phyloP scores from a whole-genome alignment of 1,140 invertebrate species.

The Dryas iulia region DNA sequence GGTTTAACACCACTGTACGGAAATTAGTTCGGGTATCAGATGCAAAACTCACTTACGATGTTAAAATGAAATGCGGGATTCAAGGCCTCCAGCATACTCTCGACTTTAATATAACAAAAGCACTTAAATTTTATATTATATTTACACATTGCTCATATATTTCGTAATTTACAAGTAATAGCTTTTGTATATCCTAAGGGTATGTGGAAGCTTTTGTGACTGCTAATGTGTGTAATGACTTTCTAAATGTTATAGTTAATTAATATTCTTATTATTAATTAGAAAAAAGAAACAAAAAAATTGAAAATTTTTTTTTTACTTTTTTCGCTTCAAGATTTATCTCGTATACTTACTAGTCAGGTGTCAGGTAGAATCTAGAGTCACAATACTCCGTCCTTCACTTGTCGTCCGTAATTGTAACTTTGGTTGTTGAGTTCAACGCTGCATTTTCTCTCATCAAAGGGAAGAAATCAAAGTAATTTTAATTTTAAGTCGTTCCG shows the following conservation, averaged over 20 bases:
- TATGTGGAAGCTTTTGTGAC: background rate
- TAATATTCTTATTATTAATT: too few species aligned
- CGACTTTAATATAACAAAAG: constrained; percentile 2
- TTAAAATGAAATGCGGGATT: constrained; percentile 12
- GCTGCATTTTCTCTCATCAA: too few species aligned
- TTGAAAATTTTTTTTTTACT: too few species aligned
- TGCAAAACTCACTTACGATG: constrained; percentile 14
- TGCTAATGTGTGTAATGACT: background rate
- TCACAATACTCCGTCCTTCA: too few species aligned
- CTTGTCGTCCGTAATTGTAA: too few species aligned
- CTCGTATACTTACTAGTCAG: too few species aligned
- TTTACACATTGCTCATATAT: background rate
- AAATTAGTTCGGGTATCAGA: constrained; percentile 54
- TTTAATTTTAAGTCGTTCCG: too few species aligned
- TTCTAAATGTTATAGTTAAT: background rate
- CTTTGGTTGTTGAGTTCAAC: too few species aligned
- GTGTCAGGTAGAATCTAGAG: too few species aligned
- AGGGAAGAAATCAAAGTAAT: too few species aligned
- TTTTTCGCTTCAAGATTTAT: too few species aligned
- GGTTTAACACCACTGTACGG: constrained; percentile 18
- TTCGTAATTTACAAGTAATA: background rate
- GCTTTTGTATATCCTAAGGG: background rate
- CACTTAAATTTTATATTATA: constrained; percentile 4
- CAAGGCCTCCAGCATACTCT: background rate
- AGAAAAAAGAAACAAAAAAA: too few species aligned